phyloP scores from a whole-genome alignment of 1,140 invertebrate species.

The Halesus radiatus region DNA sequence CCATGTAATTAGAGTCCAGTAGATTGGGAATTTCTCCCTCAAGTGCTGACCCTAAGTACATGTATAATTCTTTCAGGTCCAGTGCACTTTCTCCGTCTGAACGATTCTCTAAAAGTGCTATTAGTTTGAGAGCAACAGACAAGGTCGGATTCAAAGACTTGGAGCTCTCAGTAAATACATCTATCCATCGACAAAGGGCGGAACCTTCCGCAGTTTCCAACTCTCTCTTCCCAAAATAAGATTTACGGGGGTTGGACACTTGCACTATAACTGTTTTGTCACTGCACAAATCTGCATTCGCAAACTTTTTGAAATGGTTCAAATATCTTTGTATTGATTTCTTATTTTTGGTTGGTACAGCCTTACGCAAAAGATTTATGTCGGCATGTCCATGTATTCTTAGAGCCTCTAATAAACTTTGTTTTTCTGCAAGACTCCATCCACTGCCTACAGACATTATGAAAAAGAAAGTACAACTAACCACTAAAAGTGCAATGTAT shows the following conservation, averaged over 20 bases:
- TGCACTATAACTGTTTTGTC: neutral
- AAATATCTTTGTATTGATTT: conserved; percentile 20
- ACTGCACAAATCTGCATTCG: neutral
- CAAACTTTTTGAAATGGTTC: conserved; percentile 14
- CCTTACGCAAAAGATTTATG: conserved; percentile 21
- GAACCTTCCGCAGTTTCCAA: neutral
- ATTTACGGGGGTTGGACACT: neutral
- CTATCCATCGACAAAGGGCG: conserved; percentile 11
- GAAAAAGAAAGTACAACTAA: too few species aligned
- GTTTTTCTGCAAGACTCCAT: conserved; percentile 3
- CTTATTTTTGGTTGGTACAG: conserved; percentile 24
- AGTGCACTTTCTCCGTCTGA: neutral
- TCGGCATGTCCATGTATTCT: conserved; percentile 17
- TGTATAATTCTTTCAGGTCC: conserved; percentile 42
- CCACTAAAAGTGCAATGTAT: too few species aligned
- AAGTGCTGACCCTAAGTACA: conserved; percentile 31
- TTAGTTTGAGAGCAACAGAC: conserved; percentile 37
- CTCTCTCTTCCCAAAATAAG: neutral
- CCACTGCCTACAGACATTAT: neutral
- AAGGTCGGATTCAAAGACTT: conserved; percentile 7
- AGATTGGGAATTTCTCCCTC: conserved; percentile 17
- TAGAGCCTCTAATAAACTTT: conserved; percentile 3
- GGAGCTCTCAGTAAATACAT: conserved; percentile 8
- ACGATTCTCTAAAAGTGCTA: conserved; percentile 38
- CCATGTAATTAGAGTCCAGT: conserved; percentile 17